Evolutionary conservation across 1,140 invertebrate genomes (phyloP), one percentile per base, ranked within the genome.

Genomic region (Phenacoccus solenopsis): DNA sequence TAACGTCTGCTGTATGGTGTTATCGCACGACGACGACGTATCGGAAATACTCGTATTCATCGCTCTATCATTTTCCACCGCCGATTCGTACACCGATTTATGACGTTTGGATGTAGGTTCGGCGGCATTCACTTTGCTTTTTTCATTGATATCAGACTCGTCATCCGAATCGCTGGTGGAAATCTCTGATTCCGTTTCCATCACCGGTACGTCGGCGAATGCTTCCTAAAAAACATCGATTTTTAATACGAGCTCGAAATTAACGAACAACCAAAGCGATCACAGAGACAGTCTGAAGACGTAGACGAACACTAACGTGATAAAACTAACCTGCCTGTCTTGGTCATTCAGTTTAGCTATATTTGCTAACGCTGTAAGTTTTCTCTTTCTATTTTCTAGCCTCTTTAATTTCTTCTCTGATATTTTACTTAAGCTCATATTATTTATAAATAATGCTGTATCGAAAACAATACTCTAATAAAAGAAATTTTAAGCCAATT

Each of bases 321-420:
- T n/a, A 16, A 49, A 49, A 49, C 38, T 49, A 49, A 69, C 67
- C 68, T 69, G 49, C 28, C 28, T 57, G 16, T 69, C 71, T 57
- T 32, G 32, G n/a, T 69, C 71, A 69, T 69, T 71, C 32, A 71
- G 67, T 25, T 28, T 69, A n/a, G 35, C 56, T 38, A 71, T 68
- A 67, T 71, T 30, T 2, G 28, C 32, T 27, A 72, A 27, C 13
- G 71, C 71, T 38, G 25, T 38, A 22, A 72, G 25, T 70, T 72
- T 70, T 20, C 68, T 4, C 28, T 70, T 72, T 68, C 57, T 72
- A 20, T 70, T 70, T 70, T 59, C 64, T 57, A 70, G 28, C 28
- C 69, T 59, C 20, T n/a, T 32, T 38, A 72, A 64, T 64, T 64
- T 64, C 59, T 64, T 64, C 10, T 64, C 59, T 7, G 59, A 64